A percentile compares a stretch with the other conserved stretches of the same genome.
Evolutionary conservation across 2,113 vertebrate species (phyloP).

Genomic region (Melospiza georgiana): DNA sequence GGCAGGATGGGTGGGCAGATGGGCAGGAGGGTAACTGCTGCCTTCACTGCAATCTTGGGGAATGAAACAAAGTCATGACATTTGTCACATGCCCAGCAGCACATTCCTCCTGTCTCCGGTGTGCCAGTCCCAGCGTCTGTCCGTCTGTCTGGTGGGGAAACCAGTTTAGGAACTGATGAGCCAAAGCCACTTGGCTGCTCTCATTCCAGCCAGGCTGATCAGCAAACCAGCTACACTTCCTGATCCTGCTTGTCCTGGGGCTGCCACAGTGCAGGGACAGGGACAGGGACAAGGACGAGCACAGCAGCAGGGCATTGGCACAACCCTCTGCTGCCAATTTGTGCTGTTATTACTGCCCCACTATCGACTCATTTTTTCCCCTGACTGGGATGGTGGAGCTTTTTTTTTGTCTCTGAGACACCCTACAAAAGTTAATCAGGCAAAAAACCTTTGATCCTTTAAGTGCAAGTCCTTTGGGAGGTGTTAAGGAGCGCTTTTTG

Average conservation of each 20-base stretch:
- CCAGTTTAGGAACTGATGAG: too few relatives aligned
- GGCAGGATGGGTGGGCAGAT: accelerated
- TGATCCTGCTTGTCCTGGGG: too few relatives aligned
- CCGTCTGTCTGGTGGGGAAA: too few relatives aligned
- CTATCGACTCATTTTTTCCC: background rate
- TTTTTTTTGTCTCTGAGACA: background rate
- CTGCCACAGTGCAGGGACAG: too few relatives aligned
- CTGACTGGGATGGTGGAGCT: background rate
- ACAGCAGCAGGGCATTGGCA: too few relatives aligned
- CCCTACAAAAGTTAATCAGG: background rate
- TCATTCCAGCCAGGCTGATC: too few relatives aligned
- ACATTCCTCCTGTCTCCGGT: too few relatives aligned
- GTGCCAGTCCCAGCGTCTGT: too few relatives aligned
- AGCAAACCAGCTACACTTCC: too few relatives aligned
- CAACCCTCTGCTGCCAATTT: too few relatives aligned
- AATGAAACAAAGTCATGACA: background rate
- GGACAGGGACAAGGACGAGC: too few relatives aligned
- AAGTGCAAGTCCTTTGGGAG: background rate
- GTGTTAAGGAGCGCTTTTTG: background rate
- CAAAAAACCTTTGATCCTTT: background rate
- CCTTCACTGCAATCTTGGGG: background rate
- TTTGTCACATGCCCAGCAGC: background rate
- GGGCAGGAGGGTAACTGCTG: background rate
- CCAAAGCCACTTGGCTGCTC: too few relatives aligned
- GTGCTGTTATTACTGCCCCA: background rate